These are phyloP conservation scores for Halcyon badia DNA, from an alignment of 2,797 vertebrate species.

Conservation along the genomic window DNA sequence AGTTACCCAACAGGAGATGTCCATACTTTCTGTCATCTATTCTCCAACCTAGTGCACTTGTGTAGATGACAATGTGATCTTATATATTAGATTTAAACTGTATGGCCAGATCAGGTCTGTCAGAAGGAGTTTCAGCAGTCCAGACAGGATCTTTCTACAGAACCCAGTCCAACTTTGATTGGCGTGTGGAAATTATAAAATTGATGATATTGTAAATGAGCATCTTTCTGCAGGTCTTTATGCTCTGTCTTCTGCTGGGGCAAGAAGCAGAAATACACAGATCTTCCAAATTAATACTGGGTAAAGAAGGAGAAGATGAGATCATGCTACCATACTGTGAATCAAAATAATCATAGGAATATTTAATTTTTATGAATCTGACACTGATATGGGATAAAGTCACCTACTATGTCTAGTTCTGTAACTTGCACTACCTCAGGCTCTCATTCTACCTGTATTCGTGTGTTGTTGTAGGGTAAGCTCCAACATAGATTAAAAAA, in stretches of 20 bases:
- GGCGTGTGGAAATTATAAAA: neutral
- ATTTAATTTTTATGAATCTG: neutral
- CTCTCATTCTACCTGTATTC: neutral
- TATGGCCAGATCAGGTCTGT: neutral
- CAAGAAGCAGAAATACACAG: neutral
- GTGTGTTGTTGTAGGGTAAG: neutral
- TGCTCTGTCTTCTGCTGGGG: neutral
- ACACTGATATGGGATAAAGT: neutral
- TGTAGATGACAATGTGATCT: neutral
- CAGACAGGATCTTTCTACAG: neutral
- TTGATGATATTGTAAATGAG: neutral
- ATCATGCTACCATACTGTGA: neutral
- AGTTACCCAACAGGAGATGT: neutral
- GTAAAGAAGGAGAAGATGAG: neutral
- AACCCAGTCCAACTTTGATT: neutral
- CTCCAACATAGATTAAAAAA: neutral
- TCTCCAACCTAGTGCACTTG: neutral
- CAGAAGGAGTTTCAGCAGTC: neutral
- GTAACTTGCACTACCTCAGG: neutral
- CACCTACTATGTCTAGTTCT: neutral
- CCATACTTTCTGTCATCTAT: neutral
- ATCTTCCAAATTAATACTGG: neutral
- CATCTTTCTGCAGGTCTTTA: neutral
- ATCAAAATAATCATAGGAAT: neutral
- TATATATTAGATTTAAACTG: neutral